A percentile compares a stretch with the other conserved stretches of the same genome.
These are phyloP conservation scores for Phortica okadai DNA, from an alignment of 2,888 invertebrate species.

Conservation along the genomic window DNA sequence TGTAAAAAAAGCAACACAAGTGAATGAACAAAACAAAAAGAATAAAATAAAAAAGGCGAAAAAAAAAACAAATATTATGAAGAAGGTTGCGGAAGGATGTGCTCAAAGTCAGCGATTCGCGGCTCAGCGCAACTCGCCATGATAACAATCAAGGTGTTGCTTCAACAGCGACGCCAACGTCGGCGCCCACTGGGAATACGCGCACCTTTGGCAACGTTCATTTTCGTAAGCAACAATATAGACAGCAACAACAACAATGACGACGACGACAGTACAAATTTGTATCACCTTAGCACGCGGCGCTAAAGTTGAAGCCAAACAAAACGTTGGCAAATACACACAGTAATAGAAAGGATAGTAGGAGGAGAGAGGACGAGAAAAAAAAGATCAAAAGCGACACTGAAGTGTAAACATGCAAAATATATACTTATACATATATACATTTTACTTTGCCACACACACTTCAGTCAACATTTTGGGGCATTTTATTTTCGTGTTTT, in stretches of 20 bases:
- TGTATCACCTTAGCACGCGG: too few species aligned
- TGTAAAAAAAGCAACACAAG: neutral
- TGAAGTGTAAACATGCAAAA: slow-evolving; percentile 60
- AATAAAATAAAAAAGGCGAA: neutral
- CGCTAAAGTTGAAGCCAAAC: too few species aligned
- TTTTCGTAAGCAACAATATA: slow-evolving; percentile 38
- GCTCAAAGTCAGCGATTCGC: neutral
- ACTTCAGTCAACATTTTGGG: slow-evolving; percentile 31
- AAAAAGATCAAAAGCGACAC: slow-evolving; percentile 65
- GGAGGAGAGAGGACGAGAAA: slow-evolving; percentile 33
- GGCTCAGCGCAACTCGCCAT: slow-evolving; percentile 1
- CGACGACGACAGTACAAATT: slow-evolving; percentile 20
- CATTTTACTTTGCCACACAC: slow-evolving; percentile 45
- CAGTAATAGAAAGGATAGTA: too few species aligned
- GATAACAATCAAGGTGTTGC: slow-evolving; percentile 20
- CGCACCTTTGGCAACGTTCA: slow-evolving; percentile 18
- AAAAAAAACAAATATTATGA: neutral
- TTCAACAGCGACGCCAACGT: neutral
- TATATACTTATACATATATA: slow-evolving; percentile 60
- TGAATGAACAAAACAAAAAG: neutral
- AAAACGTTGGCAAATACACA: too few species aligned
- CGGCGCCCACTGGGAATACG: slow-evolving; percentile 16
- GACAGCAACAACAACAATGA: slow-evolving; percentile 35
- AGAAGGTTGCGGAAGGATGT: neutral
- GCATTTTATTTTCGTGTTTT: slow-evolving; percentile 42